Base-by-base conservation (phyloP, 2,113 vertebrate genomes). In the Sardina pilchardus region DNA sequence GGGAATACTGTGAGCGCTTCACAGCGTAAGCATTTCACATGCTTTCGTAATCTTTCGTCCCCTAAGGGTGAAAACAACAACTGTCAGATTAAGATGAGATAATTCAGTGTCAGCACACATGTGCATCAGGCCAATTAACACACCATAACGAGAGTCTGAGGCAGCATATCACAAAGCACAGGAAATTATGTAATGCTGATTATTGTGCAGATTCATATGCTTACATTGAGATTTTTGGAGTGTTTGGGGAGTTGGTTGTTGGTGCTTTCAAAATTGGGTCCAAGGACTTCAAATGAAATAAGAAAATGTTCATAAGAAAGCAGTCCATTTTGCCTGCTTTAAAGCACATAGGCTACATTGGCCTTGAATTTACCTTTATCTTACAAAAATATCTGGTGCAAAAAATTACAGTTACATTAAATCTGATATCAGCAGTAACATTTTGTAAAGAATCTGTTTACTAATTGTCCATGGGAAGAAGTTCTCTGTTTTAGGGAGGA, bases 61-160 rank as follows among this genome's bases (percentile, higher is more conserved):
- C 26, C 50, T 39, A 59, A 34, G 59, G 82, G 88, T 85, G 89
- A 84, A 43, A 47, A 39, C 4, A 86, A 67, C 48, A 81, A 48
- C 47, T 85, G 81, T 56, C 30, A 87, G 81, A 86, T 83, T 82
- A 75, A 83, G 81, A 48, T 75, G 81, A 86, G 88, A 87, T 78
- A 59, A 75, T 81, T 83, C 21, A 44, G 36, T 83, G 88, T 90
- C 88, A 90, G 88, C 89, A 89, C 88, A 89, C 86, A 83, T 63
- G 86, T 83, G 81, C 59, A 19, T 87, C 4, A 36, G 5, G 9
- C 63, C 86, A 89, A 90, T 90, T 89, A 87, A 24, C n/a, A 34
- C 34, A 4, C 45, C 47, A 80, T 83, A 88, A 88, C 86, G 56
- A 90, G 80, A 67, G 26, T n/a, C 81, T 83, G 84, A 39, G 56